A percentile compares a stretch with the other conserved stretches of the same genome.
Conservation (phyloP, 2,888 invertebrate genomes). For the Diplolepis rosae region DNA sequence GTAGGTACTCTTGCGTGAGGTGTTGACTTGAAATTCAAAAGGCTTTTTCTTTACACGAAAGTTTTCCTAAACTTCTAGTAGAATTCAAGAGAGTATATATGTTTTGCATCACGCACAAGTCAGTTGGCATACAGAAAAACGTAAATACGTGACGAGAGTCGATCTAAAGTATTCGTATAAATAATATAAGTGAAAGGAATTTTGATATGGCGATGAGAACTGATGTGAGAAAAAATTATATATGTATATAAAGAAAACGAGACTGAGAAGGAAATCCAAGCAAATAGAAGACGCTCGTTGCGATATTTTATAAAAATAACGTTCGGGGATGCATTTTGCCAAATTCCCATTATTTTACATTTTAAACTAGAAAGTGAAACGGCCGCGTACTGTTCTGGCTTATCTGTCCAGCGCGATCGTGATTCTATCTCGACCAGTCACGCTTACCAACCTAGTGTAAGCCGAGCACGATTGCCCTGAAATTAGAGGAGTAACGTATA, state of each 20-base stretch:
- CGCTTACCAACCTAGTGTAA: slow-evolving; percentile 63
- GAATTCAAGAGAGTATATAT: slow-evolving; percentile 12
- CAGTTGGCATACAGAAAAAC: slow-evolving; percentile 11
- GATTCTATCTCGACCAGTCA: slow-evolving; percentile 68
- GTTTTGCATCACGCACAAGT: background rate
- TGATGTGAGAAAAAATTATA: background rate
- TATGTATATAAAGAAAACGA: background rate
- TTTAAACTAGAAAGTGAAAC: slow-evolving; percentile 66
- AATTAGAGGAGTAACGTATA: slow-evolving; percentile 56
- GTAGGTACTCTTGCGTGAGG: slow-evolving; percentile 24
- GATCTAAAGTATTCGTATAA: background rate
- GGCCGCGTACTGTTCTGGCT: slow-evolving; percentile 58
- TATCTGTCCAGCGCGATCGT: slow-evolving; percentile 65
- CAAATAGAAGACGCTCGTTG: slow-evolving; percentile 52
- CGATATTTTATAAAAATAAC: slow-evolving; percentile 65
- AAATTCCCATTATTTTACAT: slow-evolving; percentile 67
- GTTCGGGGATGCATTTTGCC: slow-evolving; percentile 58
- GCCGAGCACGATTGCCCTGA: slow-evolving; percentile 59
- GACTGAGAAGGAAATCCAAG: slow-evolving; percentile 28
- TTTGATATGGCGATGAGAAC: background rate
- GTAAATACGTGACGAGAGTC: slow-evolving; percentile 10
- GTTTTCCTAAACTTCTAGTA: slow-evolving; percentile 5
- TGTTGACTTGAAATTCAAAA: slow-evolving; percentile 21
- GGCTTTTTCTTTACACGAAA: slow-evolving; percentile 23
- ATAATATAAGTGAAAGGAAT: background rate